Conservation (phyloP, 2,797 vertebrate species). For the Limosa lapponica region DNA sequence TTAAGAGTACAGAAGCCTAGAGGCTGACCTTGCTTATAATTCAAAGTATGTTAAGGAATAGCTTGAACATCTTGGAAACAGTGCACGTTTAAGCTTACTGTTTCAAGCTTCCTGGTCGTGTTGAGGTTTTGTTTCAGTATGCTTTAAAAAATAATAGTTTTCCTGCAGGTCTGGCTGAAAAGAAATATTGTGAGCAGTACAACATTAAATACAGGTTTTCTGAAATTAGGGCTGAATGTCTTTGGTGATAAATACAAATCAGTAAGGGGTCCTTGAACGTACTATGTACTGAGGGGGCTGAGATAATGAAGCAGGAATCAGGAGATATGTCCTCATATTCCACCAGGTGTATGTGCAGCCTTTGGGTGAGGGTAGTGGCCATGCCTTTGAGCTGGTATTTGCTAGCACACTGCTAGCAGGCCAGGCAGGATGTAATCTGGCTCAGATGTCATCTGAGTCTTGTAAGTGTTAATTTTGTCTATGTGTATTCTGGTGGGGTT, state of each 20-base stretch:
- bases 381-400: not conserved
- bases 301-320: not conserved
- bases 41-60: not conserved
- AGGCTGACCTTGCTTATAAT: not conserved
- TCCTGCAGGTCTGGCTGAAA: not conserved
- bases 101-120: not conserved
- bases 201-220: not conserved
- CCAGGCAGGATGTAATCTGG: not conserved
- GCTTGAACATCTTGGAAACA: not conserved
- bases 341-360: accelerated
- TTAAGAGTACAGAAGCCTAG: not conserved
- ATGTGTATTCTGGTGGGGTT: not conserved
- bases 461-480: not conserved
- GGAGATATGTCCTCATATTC: not conserved
- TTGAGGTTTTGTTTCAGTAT: not conserved
- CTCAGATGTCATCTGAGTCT: not conserved
- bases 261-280: not conserved
- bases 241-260: not conserved
- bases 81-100: not conserved
- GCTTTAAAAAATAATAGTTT: not conserved
- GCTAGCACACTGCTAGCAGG: not conserved
- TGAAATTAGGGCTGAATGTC: not conserved
- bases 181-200: not conserved
- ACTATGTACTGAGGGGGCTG: not conserved
- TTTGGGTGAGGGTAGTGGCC: not conserved